These are phyloP conservation scores for Deilephila porcellus DNA, from an alignment of 2,888 invertebrate genomes.

Conservation along the genomic window DNA sequence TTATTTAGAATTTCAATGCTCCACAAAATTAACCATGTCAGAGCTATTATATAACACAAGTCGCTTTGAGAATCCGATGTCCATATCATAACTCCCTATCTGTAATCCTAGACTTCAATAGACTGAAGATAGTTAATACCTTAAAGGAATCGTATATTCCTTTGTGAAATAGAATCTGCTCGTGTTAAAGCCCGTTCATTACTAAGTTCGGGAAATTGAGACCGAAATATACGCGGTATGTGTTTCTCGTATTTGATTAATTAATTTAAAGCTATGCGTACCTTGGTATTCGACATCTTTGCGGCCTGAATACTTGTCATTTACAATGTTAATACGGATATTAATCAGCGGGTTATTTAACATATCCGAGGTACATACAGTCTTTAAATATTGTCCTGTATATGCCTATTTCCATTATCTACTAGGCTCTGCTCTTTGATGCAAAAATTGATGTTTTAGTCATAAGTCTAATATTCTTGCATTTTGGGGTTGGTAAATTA, in stretches of 20 bases:
- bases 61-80: too few species aligned
- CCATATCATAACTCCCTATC: background rate
- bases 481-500: too few species aligned
- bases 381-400: background rate
- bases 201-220: too few species aligned
- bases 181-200: too few species aligned
- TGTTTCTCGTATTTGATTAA: constrained; percentile 8
- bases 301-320: constrained; percentile 6
- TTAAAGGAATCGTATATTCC: background rate
- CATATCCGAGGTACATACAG: background rate
- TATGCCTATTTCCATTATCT: too few species aligned
- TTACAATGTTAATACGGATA: background rate
- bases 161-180: too few species aligned
- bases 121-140: background rate
- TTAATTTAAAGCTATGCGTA: background rate
- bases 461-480: too few species aligned
- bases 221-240: too few species aligned
- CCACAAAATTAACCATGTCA: too few species aligned
- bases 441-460: too few species aligned
- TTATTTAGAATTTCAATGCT: too few species aligned
- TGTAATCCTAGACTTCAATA: background rate
- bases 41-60: too few species aligned
- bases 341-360: background rate
- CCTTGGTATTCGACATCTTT: background rate
- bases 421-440: background rate